Percentiles rank a stretch among this genome's conserved stretches.
phyloP scores from a whole-genome alignment of 2,888 invertebrate genomes.

The Panzeria rudis region DNA sequence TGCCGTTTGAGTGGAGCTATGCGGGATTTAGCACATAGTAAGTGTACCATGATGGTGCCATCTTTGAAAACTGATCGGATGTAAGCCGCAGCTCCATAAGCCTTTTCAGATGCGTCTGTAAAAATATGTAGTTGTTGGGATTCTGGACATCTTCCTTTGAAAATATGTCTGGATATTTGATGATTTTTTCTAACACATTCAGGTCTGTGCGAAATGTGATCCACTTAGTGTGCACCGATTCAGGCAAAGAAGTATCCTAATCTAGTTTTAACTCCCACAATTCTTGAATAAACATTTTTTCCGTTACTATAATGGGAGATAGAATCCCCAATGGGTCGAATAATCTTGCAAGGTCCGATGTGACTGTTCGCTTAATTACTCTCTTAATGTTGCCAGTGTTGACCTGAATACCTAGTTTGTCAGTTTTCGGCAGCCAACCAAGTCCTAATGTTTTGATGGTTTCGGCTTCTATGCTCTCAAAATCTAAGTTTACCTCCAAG shows the following conservation, averaged over 20 bases:
- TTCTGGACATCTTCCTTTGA: too few relatives aligned
- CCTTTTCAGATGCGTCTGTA: constrained; percentile 24
- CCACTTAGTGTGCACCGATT: constrained; percentile 8
- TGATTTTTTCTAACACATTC: neutral
- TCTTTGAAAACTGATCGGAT: constrained; percentile 15
- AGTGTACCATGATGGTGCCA: too few relatives aligned
- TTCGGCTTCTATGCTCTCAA: constrained; percentile 7
- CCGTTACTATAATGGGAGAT: constrained; percentile 25
- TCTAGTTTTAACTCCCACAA: neutral
- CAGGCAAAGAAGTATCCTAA: neutral
- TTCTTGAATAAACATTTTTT: too few relatives aligned
- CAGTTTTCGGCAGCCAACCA: neutral
- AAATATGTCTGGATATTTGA: neutral
- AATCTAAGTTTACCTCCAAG: constrained; percentile 10
- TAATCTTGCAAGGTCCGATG: constrained; percentile 6
- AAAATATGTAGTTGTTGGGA: constrained; percentile 21
- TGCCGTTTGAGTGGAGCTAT: too few relatives aligned
- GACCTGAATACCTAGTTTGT: neutral
- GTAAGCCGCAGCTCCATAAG: constrained; percentile 13
- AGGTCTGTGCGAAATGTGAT: neutral
- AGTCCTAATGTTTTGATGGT: constrained; percentile 16
- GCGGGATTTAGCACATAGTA: too few relatives aligned
- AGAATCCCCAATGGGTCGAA: constrained; percentile 11
- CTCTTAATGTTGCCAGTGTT: constrained; percentile 4
- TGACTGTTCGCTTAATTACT: constrained; percentile 1